Evolutionary conservation across 2,113 vertebrate genomes (phyloP).

Genomic region (Anhinga rufa): DNA sequence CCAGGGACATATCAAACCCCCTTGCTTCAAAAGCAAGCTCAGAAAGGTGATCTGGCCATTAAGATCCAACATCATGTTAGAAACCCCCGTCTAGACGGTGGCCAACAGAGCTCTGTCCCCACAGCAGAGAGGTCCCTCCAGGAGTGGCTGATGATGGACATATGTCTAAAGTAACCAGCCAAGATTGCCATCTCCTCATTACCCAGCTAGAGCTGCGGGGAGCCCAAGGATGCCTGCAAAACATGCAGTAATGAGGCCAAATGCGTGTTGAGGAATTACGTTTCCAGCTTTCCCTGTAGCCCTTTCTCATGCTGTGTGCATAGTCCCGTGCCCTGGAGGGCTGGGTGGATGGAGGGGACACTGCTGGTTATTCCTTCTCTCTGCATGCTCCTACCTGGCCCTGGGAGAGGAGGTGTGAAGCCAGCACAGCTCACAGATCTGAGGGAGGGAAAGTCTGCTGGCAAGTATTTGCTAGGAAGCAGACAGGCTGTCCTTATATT

Average conservation of each 20-base stretch:
- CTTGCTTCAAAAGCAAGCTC: background rate
- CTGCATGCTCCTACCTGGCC: background rate
- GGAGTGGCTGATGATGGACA: background rate
- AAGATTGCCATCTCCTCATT: background rate
- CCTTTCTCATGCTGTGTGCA: background rate
- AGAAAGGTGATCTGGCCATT: background rate
- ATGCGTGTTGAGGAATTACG: background rate
- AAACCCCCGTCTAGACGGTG: fast-evolving
- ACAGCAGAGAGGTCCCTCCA: background rate
- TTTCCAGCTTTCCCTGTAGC: background rate
- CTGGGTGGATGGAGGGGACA: background rate
- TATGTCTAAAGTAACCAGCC: background rate
- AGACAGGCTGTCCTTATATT: background rate
- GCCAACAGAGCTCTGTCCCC: background rate
- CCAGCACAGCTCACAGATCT: background rate
- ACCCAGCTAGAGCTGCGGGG: background rate
- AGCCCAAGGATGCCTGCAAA: background rate
- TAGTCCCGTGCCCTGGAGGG: background rate
- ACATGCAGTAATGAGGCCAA: background rate
- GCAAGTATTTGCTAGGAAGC: background rate
- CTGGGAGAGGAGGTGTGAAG: background rate
- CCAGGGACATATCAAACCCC: background rate
- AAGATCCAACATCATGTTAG: background rate
- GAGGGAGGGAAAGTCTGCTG: background rate
- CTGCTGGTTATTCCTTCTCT: background rate